A percentile compares a stretch with the other conserved stretches of the same genome.
phyloP scores from a whole-genome alignment of 2,797 vertebrate species.

The Takifugu ocellatus region DNA sequence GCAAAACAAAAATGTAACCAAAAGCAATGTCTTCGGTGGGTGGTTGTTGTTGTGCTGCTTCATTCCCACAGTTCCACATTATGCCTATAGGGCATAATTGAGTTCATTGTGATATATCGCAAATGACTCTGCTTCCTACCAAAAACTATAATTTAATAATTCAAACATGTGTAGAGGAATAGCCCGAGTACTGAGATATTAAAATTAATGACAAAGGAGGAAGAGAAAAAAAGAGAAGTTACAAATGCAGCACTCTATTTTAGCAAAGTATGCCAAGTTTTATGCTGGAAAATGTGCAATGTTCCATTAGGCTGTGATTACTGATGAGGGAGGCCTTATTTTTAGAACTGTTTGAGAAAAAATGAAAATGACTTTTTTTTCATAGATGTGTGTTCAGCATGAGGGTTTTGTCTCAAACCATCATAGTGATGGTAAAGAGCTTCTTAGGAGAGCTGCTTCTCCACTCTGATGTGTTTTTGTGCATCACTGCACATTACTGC shows the following conservation, averaged over 20 bases:
- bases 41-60: constrained; percentile 22
- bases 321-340: no score
- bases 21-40: constrained; percentile 18
- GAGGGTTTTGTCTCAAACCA: not conserved
- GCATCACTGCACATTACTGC: constrained; percentile 28
- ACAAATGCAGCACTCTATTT: not conserved
- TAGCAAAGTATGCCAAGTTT: not conserved
- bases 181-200: constrained; percentile 29
- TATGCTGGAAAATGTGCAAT: not conserved
- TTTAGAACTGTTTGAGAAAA: no score
- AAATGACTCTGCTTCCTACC: constrained; percentile 42
- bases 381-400: no score
- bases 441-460: not conserved
- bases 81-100: constrained; percentile 54
- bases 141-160: constrained; percentile 66
- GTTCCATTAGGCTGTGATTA: no score
- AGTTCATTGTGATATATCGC: constrained; percentile 42
- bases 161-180: constrained; percentile 58
- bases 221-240: not conserved
- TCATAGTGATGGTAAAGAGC: not conserved
- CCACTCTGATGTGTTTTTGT: constrained; percentile 18
- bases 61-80: constrained; percentile 20
- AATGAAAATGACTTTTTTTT: no score
- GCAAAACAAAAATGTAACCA: constrained; percentile 8
- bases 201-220: constrained; percentile 35